Evolutionary conservation across 2,797 vertebrate species (phyloP).

Genomic region (Hozukius guyotensis): DNA sequence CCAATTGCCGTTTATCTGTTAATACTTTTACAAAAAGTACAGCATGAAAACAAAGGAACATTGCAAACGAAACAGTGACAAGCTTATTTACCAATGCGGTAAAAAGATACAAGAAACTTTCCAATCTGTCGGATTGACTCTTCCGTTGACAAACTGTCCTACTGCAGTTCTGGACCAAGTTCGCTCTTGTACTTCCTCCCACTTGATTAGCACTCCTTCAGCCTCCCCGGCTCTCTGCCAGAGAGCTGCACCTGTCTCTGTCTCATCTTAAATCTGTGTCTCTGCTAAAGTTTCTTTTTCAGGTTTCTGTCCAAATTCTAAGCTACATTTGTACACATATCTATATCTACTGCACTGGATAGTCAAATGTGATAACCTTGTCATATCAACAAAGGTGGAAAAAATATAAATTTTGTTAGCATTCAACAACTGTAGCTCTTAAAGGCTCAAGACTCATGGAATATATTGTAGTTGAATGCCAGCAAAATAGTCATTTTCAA

Average conservation of each 20-base stretch:
- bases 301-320: not conserved
- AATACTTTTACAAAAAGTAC: not conserved
- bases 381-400: not conserved
- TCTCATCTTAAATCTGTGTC: too few relatives aligned
- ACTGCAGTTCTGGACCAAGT: not conserved
- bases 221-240: not conserved
- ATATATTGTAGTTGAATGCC: not conserved
- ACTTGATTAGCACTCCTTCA: not conserved
- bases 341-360: not conserved
- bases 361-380: not conserved
- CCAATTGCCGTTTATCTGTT: not conserved
- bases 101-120: not conserved
- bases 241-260: too few relatives aligned
- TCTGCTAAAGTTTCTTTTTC: not conserved
- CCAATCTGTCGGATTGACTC: not conserved
- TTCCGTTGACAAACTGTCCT: not conserved
- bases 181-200: not conserved
- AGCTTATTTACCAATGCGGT: not conserved
- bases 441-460: not conserved
- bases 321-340: not conserved
- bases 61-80: not conserved
- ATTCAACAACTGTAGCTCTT: not conserved
- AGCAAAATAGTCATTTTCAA: not conserved
- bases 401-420: fast-evolving
- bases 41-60: not conserved